Base-by-base conservation (phyloP, 2,797 vertebrate genomes). In the Centropyge bicolor region DNA sequence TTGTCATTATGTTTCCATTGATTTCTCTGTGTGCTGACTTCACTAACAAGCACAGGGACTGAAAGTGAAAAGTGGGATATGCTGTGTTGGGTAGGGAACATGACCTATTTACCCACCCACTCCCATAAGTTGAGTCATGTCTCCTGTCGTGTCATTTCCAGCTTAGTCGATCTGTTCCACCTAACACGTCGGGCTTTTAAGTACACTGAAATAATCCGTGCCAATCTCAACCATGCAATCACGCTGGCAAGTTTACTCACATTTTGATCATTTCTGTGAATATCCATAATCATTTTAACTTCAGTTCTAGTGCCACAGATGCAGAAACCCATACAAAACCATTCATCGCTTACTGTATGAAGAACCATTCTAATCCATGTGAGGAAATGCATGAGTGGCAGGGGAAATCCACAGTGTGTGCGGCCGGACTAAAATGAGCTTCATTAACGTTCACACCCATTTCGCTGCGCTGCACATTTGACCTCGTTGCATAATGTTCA, bases 91-190 rank as follows among this genome's bases (percentile, higher is more conserved):
- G 64, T 55, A 61, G 88, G 69, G 69, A 90, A 90, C 86, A 78
- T 92, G 91, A 91, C 92, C 92, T 83, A 92, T 89, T 92, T 94
- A 86, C 80, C 74, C 89, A 80, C 88, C 88, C 89, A 87, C 91
- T 91, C 64, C 74, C 76, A 78, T 67, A 80, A 87, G 77, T 81
- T 86, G 91, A 92, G 88, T 92, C 88, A 91, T 48, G 80, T 85
- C 87, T 88, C 75, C 86, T 81, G 81, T 78, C 71, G 74, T 88
- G 88, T 90, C 87, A 85, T 86, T 93, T 88, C 67, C 75, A 90
- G 83, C 87, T 85, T 82, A 88, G 87, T 77, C 56, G 54, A 91
- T 91, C 85, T 65, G 85, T 89, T 91, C 86, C 74, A 83, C 80
- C 80, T 56, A 66, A 78, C 60, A 52, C 57, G 12, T 76, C 54